Evolutionary conservation across 2,113 vertebrate genomes (phyloP).

Genomic region (Origma solitaria): DNA sequence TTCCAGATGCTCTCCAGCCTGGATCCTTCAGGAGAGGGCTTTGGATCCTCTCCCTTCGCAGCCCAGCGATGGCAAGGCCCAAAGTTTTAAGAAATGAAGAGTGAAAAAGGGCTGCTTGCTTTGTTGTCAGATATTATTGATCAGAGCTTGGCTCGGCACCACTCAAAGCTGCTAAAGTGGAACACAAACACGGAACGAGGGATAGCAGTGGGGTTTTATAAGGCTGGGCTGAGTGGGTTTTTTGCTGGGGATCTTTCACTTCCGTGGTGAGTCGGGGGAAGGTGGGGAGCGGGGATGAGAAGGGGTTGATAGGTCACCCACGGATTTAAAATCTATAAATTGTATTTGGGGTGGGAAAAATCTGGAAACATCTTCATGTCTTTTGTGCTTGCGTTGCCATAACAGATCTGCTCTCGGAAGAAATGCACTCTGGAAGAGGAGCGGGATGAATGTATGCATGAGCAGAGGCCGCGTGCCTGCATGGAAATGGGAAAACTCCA

Average conservation of each 20-base stretch:
- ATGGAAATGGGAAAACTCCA: not conserved
- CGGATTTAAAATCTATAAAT: not conserved
- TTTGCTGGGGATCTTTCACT: not conserved
- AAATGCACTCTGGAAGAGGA: not conserved
- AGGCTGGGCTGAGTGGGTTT: not conserved
- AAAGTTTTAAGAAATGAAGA: not conserved
- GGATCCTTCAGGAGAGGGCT: not conserved
- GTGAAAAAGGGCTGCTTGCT: not conserved
- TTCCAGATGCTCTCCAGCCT: not conserved
- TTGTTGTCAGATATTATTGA: not conserved
- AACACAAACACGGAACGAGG: not conserved
- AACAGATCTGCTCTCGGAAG: not conserved
- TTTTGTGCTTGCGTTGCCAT: accelerated
- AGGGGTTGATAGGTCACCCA: not conserved
- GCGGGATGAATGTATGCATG: not conserved
- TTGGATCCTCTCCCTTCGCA: not conserved
- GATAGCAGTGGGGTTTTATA: not conserved
- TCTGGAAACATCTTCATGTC: accelerated
- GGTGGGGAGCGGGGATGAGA: not conserved
- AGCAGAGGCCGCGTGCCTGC: not conserved
- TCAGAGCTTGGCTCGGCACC: not conserved
- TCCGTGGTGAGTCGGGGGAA: not conserved
- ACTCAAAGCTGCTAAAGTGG: not conserved
- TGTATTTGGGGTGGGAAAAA: not conserved
- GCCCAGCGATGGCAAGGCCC: not conserved